A percentile compares a stretch with the other conserved stretches of the same genome.
phyloP scores from a whole-genome alignment of 2,888 invertebrate species.

The Syrista parreyssii region DNA sequence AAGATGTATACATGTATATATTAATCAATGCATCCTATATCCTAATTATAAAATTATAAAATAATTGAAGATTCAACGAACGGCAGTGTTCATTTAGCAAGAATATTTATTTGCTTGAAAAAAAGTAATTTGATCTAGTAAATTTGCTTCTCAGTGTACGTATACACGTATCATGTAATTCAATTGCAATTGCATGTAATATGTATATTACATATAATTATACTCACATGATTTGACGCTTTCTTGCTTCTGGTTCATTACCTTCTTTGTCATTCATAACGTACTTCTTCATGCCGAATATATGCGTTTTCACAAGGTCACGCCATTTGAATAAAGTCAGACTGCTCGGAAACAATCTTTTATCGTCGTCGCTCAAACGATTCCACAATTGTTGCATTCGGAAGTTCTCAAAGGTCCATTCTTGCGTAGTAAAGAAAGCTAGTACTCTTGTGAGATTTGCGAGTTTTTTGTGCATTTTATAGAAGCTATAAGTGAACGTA shows the following conservation, averaged over 20 bases:
- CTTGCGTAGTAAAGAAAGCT: constrained; percentile 79
- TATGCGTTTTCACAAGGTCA: constrained; percentile 73
- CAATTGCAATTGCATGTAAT: background rate
- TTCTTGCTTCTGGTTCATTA: background rate
- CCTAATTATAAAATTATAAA: background rate
- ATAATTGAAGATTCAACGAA: background rate
- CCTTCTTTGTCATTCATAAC: constrained; percentile 73
- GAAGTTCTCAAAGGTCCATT: constrained; percentile 80
- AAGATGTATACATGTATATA: constrained; percentile 9
- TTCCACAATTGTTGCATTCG: constrained; percentile 70
- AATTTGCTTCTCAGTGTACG: background rate
- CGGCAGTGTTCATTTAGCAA: background rate
- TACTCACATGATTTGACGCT: constrained; percentile 3
- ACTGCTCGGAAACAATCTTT: constrained; percentile 76
- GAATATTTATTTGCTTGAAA: background rate
- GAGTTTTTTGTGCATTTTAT: constrained; percentile 72
- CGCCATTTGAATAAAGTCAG: constrained; percentile 79
- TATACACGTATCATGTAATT: too few species aligned
- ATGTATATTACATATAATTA: too few species aligned
- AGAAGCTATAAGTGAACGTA: constrained; percentile 66
- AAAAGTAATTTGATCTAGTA: background rate
- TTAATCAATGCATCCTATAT: background rate
- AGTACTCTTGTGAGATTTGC: constrained; percentile 72
- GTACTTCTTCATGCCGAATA: constrained; percentile 77
- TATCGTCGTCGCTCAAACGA: constrained; percentile 70